Base-by-base conservation (phyloP, 2,888 invertebrate species). In the Xestia c-nigrum region DNA sequence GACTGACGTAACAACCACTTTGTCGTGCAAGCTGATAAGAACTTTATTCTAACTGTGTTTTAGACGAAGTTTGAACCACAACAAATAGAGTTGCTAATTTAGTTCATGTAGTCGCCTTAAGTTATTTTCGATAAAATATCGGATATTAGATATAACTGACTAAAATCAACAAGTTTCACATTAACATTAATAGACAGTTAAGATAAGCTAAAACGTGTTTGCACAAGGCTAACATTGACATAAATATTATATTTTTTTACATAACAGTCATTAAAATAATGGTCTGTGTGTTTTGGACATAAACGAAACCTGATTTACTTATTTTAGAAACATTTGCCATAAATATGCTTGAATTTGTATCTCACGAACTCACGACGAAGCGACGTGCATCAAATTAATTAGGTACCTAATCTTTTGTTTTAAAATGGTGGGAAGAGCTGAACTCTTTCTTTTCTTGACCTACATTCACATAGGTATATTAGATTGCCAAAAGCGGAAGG, bases 261-360 rank as follows among this genome's bases (percentile, higher is more conserved):
- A 16, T 31, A 61, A 74, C 16, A n/a, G 21, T 16, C 40, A 12
- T 21, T 16, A 31, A 55, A 67, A 24, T 47, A 47, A 68, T n/a
- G 47, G 10, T 38, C 31, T 43, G 43, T 43, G 43, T 69, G 47
- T 43, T 61, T 69, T 40, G 19, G 0, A 43, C 68, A 57, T 40
- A 76, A 76, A 68, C 5, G 40, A 76, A 64, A 77, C 77, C 19
- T 3, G 77, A 57, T 55, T 40, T n/a, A 31, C 31, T 21, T 24
- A 10, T 52, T 55, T 52, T 31, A 43, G 16, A 43, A 9, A 50
- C 21, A 7, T 16, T 47, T 31, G 10, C 16, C 4, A 24, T 40
- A 24, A 55, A 50, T 64, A 73, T n/a, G 19, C 21, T 24, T 47
- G 16, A 40, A 5, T 55, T 43, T 19, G 6, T 43, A 24, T 43